Evolutionary conservation across 2,888 invertebrate species (phyloP).

Genomic region (Aplocera efformata): DNA sequence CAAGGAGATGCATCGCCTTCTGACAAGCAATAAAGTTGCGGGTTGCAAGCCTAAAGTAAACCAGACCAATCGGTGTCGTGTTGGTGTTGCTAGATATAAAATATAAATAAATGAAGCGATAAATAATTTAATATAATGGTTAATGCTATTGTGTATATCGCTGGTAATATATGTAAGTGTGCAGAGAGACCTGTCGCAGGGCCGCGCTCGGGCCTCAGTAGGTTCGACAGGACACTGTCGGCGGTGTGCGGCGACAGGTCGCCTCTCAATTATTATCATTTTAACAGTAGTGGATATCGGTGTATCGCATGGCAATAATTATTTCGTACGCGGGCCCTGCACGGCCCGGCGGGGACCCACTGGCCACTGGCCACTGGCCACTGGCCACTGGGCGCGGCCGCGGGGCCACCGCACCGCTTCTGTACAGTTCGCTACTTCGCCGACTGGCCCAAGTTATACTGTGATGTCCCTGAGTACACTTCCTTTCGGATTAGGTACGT

Average conservation of each 20-base stretch:
- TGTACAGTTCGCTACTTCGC: constrained; percentile 7
- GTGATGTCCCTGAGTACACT: constrained; percentile 24
- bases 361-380: too few species aligned
- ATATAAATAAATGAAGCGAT: constrained; percentile 41
- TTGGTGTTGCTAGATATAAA: constrained; percentile 64
- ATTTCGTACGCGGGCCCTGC: constrained; percentile 32
- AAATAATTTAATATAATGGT: constrained; percentile 44
- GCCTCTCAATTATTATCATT: constrained; percentile 24
- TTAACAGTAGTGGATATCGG: constrained; percentile 39
- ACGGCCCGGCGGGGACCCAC: too few species aligned
- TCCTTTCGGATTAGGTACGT: constrained; percentile 26
- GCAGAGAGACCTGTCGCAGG: constrained; percentile 30
- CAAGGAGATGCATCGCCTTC: constrained; percentile 18
- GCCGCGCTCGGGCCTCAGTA: too few species aligned
- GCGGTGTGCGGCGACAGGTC: too few species aligned
- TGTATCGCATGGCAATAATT: constrained; percentile 60
- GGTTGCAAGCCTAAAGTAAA: constrained; percentile 52
- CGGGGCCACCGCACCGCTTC: constrained; percentile 15
- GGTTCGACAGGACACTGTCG: too few species aligned
- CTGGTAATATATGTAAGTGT: constrained; percentile 35
- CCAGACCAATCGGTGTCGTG: constrained; percentile 75
- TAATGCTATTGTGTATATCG: constrained; percentile 52
- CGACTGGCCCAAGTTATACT: constrained; percentile 16
- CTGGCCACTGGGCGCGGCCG: too few species aligned
- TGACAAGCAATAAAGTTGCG: constrained; percentile 59